Evolutionary conservation across 2,888 invertebrate genomes (phyloP), one percentile per base, ranked within the genome.

Genomic region (Tyria jacobaeae): DNA sequence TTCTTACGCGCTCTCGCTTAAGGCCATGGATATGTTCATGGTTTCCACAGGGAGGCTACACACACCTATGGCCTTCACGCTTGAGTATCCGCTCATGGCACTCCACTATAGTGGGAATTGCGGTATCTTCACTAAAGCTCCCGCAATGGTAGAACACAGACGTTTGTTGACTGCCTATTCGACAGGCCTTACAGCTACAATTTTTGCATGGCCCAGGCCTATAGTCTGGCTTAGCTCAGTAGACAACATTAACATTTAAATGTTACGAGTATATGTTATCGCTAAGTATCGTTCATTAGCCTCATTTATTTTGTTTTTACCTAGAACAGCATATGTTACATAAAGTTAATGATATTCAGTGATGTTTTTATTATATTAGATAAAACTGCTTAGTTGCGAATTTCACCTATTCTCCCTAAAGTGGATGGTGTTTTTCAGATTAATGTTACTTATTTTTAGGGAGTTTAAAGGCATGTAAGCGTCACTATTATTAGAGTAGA

Each of bases 381-480:
- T 75, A 64, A 65, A 74, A 57, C 60, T 61, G 53, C 60, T 64
- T 68, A 72, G 70, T 70, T 65, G 53, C 64, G 64, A 75, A 75
- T 74, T 72, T 63, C 67, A 75, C 62, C 67, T 64, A 73, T 64
- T 57, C 58, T 67, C 62, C n/a, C 55, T 62, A 58, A 56, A 50
- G 58, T 57, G 60, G 34, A 35, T 69, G 66, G 62, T 57, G 71
- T 74, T 60, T 54, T 35, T 10, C 7, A 35, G 35, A 21, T 21
- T 10, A 24, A 3, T 51, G 34, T 35, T 14, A 35, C 14, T 34
- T 15, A 44, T 44, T 44, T 44, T 44, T 6, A 21, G 17, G 10
- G 21, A 44, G 10, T 60, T 64, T 62, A 55, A 65, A 62, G 64
- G 72, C 37, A 56, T 66, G 66, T 70, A 66, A 50, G 69, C 62